Conservation (phyloP, 2,888 invertebrate genomes). For the Creontiades dilutus region DNA sequence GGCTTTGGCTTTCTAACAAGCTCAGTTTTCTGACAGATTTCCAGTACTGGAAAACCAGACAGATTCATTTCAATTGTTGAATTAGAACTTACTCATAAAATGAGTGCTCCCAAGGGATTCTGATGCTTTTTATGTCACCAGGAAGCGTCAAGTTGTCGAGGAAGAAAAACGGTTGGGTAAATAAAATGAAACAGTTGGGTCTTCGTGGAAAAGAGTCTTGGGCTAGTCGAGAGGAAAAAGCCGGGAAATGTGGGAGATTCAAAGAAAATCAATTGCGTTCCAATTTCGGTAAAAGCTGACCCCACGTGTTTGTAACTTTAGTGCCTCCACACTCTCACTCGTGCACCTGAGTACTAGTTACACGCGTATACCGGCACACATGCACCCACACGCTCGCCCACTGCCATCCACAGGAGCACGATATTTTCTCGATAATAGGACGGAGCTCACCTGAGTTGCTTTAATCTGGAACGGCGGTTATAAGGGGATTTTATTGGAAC, state of each 20-base stretch:
- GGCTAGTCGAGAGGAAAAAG: not conserved
- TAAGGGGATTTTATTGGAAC: too few species aligned
- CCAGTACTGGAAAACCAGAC: too few species aligned
- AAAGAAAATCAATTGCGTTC: constrained; percentile 49
- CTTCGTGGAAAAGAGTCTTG: not conserved
- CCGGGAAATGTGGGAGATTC: not conserved
- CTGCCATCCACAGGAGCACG: not conserved
- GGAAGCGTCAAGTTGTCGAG: not conserved
- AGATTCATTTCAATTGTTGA: too few species aligned
- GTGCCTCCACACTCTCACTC: not conserved
- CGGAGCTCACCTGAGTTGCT: too few species aligned
- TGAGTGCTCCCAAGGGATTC: not conserved
- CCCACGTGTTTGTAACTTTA: constrained; percentile 41
- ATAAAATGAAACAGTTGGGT: not conserved
- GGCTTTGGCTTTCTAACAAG: too few species aligned
- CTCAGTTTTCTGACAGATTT: too few species aligned
- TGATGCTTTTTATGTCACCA: not conserved
- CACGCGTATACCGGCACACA: not conserved
- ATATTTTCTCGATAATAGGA: not conserved
- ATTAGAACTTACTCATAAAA: too few species aligned
- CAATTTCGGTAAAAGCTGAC: constrained; percentile 53
- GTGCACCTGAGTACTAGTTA: not conserved
- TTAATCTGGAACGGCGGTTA: too few species aligned
- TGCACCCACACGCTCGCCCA: not conserved
- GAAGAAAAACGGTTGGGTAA: not conserved